These are phyloP conservation scores for Fratercula arctica DNA, from an alignment of 2,797 vertebrate species.

Conservation along the genomic window DNA sequence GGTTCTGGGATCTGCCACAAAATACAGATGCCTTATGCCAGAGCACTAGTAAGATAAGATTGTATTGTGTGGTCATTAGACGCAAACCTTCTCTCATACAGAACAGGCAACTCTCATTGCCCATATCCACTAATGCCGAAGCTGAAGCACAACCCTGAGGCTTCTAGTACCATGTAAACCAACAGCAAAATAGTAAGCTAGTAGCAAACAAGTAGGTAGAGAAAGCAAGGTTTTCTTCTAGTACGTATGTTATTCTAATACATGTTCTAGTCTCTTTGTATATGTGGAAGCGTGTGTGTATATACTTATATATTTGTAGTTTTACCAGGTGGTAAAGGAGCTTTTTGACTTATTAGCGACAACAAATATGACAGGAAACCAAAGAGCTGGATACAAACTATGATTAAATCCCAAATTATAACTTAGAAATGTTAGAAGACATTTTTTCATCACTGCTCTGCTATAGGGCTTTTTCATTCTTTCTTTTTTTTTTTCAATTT, in stretches of 20 bases:
- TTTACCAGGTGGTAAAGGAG: neutral
- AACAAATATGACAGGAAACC: neutral
- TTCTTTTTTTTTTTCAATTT: neutral
- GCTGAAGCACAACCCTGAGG: neutral
- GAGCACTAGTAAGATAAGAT: neutral
- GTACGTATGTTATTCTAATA: neutral
- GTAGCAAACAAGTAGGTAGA: neutral
- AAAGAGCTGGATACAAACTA: neutral
- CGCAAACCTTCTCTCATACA: neutral
- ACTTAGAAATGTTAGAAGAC: neutral
- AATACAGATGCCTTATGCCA: neutral
- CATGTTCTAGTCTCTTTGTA: neutral
- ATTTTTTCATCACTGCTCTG: neutral
- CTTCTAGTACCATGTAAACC: neutral
- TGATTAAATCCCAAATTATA: neutral
- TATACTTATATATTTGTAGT: neutral
- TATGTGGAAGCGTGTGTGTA: neutral
- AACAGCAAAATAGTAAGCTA: neutral
- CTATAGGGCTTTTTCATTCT: neutral
- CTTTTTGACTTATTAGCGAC: neutral
- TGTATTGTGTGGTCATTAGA: fast-evolving
- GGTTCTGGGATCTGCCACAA: neutral
- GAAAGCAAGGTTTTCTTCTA: neutral
- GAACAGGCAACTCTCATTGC: neutral
- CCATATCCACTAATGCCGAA: neutral